Conservation (phyloP, 2,797 vertebrate genomes). For the Enteromius thamalakanensis region DNA sequence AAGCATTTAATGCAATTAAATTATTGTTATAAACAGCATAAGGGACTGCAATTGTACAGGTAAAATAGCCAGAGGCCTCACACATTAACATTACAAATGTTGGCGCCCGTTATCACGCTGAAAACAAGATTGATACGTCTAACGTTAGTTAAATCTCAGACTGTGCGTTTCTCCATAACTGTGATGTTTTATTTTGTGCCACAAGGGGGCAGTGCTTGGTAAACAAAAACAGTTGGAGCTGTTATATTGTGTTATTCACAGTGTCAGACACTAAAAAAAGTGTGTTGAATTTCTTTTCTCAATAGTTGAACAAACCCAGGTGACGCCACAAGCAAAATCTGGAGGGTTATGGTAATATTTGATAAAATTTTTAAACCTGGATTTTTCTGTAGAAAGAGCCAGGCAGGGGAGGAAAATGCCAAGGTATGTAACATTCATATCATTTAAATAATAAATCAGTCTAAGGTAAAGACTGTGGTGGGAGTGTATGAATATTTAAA, state of each 20-base stretch:
- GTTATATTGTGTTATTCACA: conserved; percentile 21
- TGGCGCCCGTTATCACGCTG: neutral
- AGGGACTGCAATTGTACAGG: neutral
- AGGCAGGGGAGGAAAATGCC: conserved; percentile 65
- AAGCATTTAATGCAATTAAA: neutral
- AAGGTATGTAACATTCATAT: conserved; percentile 83
- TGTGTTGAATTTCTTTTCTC: conserved; percentile 44
- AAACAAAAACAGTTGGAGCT: conserved; percentile 35
- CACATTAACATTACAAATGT: neutral
- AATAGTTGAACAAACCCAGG: conserved; percentile 53
- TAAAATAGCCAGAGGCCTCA: neutral
- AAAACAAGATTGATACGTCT: neutral
- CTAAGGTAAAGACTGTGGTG: conserved; percentile 74
- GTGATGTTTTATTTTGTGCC: conserved; percentile 32
- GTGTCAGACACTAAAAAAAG: conserved; percentile 40
- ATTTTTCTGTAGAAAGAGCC: conserved; percentile 66
- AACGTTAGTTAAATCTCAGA: neutral
- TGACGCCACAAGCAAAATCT: conserved; percentile 49
- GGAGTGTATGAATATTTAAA: conserved; percentile 84
- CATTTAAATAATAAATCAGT: conserved; percentile 85
- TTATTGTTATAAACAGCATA: neutral
- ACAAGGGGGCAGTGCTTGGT: conserved; percentile 63
- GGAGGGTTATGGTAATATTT: conserved; percentile 68
- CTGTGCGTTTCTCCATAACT: neutral
- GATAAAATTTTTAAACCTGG: conserved; percentile 54